These are phyloP conservation scores for Micropterix aruncella DNA, from an alignment of 2,888 invertebrate genomes.

Conservation along the genomic window DNA sequence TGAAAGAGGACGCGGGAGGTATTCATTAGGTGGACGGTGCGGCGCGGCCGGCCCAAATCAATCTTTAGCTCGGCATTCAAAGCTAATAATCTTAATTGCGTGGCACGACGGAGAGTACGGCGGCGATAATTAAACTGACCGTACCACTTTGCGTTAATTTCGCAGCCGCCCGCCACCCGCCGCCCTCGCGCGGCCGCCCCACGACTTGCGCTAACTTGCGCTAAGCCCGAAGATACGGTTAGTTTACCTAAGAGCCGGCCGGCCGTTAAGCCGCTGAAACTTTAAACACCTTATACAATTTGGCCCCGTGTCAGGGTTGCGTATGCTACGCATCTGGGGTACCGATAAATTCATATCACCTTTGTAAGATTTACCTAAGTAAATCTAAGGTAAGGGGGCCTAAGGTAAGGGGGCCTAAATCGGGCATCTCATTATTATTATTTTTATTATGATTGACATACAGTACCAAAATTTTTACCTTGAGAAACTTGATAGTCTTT, in stretches of 20 bases:
- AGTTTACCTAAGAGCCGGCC: slow-evolving; percentile 27
- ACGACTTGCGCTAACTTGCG: not conserved
- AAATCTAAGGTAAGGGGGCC: no score
- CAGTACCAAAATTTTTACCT: no score
- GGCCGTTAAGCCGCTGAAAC: slow-evolving; percentile 15
- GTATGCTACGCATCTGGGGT: no score
- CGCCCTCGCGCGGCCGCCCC: not conserved
- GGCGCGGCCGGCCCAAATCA: not conserved
- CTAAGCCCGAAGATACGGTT: slow-evolving; percentile 13
- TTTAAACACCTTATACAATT: slow-evolving; percentile 26
- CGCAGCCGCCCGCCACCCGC: not conserved
- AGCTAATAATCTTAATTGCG: not conserved
- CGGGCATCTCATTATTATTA: no score
- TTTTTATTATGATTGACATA: no score
- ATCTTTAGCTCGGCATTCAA: not conserved
- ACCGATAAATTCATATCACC: no score
- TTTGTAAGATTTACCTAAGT: no score
- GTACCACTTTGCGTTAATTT: not conserved
- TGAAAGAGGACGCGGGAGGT: no score
- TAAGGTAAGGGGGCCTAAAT: no score
- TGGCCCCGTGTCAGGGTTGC: no score
- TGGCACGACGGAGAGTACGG: not conserved
- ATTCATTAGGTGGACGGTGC: not conserved
- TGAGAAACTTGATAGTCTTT: no score
- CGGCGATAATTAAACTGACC: not conserved